Base-by-base conservation (phyloP, 1,140 invertebrate genomes). In the Asbolus verrucosus region DNA sequence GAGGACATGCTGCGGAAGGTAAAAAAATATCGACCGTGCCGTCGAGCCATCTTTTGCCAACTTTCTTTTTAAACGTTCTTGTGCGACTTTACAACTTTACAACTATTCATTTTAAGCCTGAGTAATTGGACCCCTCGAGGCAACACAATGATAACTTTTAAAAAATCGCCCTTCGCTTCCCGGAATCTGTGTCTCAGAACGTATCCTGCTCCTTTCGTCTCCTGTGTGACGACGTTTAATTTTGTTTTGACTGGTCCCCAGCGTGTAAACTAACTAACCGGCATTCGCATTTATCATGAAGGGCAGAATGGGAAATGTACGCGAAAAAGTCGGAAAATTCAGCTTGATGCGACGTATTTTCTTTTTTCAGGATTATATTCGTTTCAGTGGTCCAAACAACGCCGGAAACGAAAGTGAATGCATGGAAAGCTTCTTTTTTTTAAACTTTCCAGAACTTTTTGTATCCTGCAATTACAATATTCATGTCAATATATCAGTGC, bases 1-100 rank as follows among this genome's bases (percentile, higher is more conserved):
- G 90, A 92, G 81, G 91, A 92, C 84, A 91, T 92, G 90, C 86
- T 92, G 79, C 87, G 89, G 80, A 92, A 92, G 90, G 90, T 92
- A 85, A 87, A 61, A 27, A 54, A 54, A 50, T 36, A 46, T 19
- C 8, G 19, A 50, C n/a, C n/a, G n/a, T 3, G 11, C n/a, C 11
- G 2, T 2, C 11, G 33, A 36, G 27, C 33, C 11, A 36, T 36
- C 33, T 36, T 36, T 36, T 36, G 11, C 46, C 19, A 21, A 50
- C 1, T 50, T 50, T 50, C 19, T 50, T 50, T 36, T 5, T 3
- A 15, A 41, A 19, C 18, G 41, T 46, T 46, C 4, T 16, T 46
- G 41, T 46, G 18, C 21, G 21, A 54, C 14, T 46, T 46, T 46
- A 46, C 41, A 46, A 46, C 46, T 54, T 54, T 54, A 54, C 46